Conservation (phyloP, 2,888 invertebrate species). For the Smittia sp. region DNA sequence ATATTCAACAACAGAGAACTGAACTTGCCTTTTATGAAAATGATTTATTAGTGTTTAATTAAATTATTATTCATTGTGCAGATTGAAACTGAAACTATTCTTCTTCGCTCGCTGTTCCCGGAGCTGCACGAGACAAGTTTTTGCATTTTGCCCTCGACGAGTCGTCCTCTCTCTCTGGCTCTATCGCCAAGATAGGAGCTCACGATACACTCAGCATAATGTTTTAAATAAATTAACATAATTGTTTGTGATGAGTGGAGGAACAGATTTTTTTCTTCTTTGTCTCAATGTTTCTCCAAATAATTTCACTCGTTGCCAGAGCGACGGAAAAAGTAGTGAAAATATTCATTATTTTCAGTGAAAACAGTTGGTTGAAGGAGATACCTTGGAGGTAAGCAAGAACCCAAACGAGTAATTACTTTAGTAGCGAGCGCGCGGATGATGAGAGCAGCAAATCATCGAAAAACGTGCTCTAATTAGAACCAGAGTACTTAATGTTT, state of each 20-base stretch:
- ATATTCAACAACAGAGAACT: constrained; percentile 9
- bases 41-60: constrained; percentile 40
- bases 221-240: constrained; percentile 38
- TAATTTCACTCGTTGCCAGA: not conserved
- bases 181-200: not conserved
- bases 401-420: too few species aligned
- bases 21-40: constrained; percentile 15
- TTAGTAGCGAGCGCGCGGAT: not conserved
- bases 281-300: not conserved
- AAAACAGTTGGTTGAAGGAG: too few species aligned
- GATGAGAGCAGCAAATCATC: not conserved
- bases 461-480: constrained; percentile 36
- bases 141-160: not conserved
- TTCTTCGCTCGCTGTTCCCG: not conserved
- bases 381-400: too few species aligned
- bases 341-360: too few species aligned
- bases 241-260: constrained; percentile 36
- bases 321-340: too few species aligned
- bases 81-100: constrained; percentile 36
- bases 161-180: not conserved
- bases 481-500: not conserved
- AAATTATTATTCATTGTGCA: constrained; percentile 35
- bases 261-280: not conserved
- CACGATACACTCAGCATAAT: not conserved
- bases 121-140: constrained; percentile 15